Evolutionary conservation across 2,888 invertebrate species (phyloP).

Genomic region (Hecatera dysodea): DNA sequence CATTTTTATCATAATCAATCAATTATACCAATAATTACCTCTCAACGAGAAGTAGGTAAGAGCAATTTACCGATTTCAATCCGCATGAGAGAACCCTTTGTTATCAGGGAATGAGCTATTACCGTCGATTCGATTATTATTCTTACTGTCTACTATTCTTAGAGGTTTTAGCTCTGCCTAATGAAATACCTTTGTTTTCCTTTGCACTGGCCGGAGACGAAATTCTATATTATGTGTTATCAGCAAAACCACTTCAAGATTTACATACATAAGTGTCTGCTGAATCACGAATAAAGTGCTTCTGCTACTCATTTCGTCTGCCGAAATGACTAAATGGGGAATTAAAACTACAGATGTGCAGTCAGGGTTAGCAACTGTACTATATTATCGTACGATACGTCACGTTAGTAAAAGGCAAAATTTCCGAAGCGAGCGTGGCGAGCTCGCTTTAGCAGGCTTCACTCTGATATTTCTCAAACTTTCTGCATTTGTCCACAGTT

Average conservation of each 20-base stretch:
- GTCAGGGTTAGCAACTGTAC: no score
- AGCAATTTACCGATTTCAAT: constrained; percentile 84
- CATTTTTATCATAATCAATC: constrained; percentile 60
- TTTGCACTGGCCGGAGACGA: constrained; percentile 16
- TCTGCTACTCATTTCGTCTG: neutral
- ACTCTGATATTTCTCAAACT: no score
- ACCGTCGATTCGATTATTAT: constrained; percentile 81
- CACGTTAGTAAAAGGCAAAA: no score
- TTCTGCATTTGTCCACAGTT: no score
- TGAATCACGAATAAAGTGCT: neutral
- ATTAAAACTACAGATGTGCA: neutral
- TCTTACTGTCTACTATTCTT: constrained; percentile 67
- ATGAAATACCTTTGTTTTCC: constrained; percentile 62
- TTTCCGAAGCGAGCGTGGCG: no score
- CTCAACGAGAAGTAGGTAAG: constrained; percentile 75
- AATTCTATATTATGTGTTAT: constrained; percentile 38
- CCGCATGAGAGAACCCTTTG: constrained; percentile 83
- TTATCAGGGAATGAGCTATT: constrained; percentile 85
- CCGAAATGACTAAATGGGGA: neutral
- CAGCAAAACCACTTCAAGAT: neutral
- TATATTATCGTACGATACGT: no score
- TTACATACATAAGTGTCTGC: neutral
- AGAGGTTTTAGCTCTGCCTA: constrained; percentile 54
- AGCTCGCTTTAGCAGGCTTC: no score
- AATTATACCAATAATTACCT: constrained; percentile 78